phyloP scores from a whole-genome alignment of 2,888 invertebrate species.

The Ophioninae sp. region DNA sequence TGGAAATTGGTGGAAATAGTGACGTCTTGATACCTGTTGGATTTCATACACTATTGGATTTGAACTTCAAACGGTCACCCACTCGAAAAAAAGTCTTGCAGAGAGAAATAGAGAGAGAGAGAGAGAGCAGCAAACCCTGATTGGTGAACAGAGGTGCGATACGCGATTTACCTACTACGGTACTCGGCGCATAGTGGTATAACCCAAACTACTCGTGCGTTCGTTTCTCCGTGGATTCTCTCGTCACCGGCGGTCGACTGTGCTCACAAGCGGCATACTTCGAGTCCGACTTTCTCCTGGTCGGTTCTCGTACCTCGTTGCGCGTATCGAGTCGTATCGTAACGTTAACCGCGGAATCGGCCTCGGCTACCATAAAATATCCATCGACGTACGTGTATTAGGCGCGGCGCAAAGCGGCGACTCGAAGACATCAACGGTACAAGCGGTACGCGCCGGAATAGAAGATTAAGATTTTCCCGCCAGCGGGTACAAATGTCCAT shows the following conservation, averaged over 20 bases:
- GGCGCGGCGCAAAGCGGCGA: not conserved
- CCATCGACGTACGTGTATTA: constrained; percentile 16
- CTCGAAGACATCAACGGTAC: not conserved
- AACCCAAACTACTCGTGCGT: constrained; percentile 51
- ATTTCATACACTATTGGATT: not conserved
- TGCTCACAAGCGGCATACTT: constrained; percentile 70
- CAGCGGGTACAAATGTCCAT: not conserved
- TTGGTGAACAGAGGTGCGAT: constrained; percentile 16
- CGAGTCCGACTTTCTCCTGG: constrained; percentile 74
- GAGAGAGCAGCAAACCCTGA: no score
- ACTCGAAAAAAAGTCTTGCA: not conserved
- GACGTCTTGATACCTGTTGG: not conserved
- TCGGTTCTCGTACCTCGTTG: constrained; percentile 59
- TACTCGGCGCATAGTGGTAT: constrained; percentile 41
- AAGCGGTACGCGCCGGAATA: not conserved
- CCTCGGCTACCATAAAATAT: constrained; percentile 43
- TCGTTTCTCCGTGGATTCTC: constrained; percentile 61
- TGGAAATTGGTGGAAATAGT: not conserved
- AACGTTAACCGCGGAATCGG: constrained; percentile 59
- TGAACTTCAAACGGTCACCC: not conserved
- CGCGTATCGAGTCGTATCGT: constrained; percentile 50
- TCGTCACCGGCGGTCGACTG: constrained; percentile 64
- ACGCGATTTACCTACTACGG: constrained; percentile 19
- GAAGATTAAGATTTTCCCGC: not conserved
- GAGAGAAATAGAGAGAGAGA: not conserved